Evolutionary conservation across 2,888 invertebrate genomes (phyloP).

Genomic region (Drosophila austrosaltans): DNA sequence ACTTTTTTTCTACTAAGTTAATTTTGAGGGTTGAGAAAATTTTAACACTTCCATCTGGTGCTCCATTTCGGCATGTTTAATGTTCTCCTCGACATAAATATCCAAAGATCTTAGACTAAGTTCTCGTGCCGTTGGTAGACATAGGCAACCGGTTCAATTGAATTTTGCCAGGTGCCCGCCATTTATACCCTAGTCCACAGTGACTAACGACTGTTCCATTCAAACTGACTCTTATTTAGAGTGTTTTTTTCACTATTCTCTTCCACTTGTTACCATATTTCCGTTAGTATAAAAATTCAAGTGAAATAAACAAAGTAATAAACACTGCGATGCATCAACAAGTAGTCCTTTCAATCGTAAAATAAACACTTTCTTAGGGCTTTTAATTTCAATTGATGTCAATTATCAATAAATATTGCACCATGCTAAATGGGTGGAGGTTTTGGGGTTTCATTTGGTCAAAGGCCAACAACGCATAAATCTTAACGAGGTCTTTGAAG

Average conservation of each 20-base stretch:
- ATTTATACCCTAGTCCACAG: conserved; percentile 28
- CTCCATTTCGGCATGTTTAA: conserved; percentile 54
- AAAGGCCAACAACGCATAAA: conserved; percentile 44
- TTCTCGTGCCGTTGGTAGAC: conserved; percentile 27
- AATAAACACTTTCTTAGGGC: conserved; percentile 7
- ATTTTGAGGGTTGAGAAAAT: conserved; percentile 13
- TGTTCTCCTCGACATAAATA: conserved; percentile 44
- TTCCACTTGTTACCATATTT: conserved; percentile 16
- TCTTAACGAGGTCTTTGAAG: conserved; percentile 46
- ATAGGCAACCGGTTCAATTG: conserved; percentile 56
- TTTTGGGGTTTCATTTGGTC: conserved; percentile 19
- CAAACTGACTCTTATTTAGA: conserved; percentile 37
- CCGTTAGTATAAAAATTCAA: conserved; percentile 24
- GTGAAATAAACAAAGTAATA: conserved; percentile 35
- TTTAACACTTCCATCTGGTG: conserved; percentile 44
- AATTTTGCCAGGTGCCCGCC: conserved; percentile 31
- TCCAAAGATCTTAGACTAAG: conserved; percentile 9
- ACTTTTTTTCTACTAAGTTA: too few species aligned
- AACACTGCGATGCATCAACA: conserved; percentile 43
- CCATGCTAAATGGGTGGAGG: not conserved
- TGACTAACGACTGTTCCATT: conserved; percentile 19
- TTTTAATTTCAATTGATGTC: conserved; percentile 47
- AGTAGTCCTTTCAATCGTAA: conserved; percentile 29
- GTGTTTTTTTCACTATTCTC: conserved; percentile 7
- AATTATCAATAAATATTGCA: conserved; percentile 43